phyloP scores from a whole-genome alignment of 1,140 invertebrate genomes.

The Polypedilum vanderplanki region DNA sequence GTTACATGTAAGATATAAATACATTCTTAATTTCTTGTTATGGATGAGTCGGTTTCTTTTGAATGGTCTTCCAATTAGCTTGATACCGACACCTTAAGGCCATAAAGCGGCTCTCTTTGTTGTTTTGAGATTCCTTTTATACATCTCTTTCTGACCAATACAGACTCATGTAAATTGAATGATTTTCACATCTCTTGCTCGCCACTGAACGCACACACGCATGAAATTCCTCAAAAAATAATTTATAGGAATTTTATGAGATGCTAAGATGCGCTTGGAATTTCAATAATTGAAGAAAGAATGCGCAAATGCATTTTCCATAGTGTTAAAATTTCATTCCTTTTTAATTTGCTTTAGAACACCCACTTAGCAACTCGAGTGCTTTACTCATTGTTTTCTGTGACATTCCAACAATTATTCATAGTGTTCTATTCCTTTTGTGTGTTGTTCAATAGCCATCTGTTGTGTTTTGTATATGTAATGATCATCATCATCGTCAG shows the following conservation, averaged over 20 bases:
- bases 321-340: background rate
- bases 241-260: background rate
- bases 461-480: too few relatives aligned
- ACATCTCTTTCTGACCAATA: constrained; percentile 4
- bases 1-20: constrained; percentile 28
- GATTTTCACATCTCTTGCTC: background rate
- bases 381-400: background rate
- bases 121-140: constrained; percentile 16
- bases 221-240: background rate
- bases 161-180: background rate
- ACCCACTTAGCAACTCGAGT: constrained; percentile 16
- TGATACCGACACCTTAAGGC: constrained; percentile 22
- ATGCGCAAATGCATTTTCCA: constrained; percentile 19
- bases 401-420: constrained; percentile 23
- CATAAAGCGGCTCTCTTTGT: constrained; percentile 20
- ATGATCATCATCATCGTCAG: background rate
- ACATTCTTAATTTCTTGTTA: constrained; percentile 29
- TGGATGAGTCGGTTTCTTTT: constrained; percentile 28
- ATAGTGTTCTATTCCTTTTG: constrained; percentile 16
- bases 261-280: background rate
- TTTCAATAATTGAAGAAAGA: background rate
- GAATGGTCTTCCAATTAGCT: constrained; percentile 28
- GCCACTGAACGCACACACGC: too few relatives aligned
- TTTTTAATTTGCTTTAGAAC: too few relatives aligned
- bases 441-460: background rate